phyloP scores from a whole-genome alignment of 2,888 invertebrate genomes.

The Amblyteles armatorius region DNA sequence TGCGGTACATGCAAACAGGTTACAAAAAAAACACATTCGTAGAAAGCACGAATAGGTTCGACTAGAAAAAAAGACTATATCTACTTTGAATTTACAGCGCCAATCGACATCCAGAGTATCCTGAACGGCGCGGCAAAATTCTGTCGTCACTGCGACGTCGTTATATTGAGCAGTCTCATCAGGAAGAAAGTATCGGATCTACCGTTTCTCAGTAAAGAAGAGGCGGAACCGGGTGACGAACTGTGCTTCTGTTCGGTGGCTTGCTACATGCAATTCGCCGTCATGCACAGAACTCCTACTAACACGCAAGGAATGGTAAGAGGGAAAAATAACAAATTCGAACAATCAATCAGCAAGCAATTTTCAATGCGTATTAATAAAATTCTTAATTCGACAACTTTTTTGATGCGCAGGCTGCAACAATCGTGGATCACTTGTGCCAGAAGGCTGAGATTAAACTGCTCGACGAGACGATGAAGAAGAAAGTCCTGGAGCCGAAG shows the following conservation, averaged over 20 bases:
- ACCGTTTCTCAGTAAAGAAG: constrained; percentile 89
- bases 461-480: constrained; percentile 79
- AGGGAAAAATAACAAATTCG: background rate
- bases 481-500: constrained; percentile 78
- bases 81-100: constrained; percentile 85
- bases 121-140: constrained; percentile 95
- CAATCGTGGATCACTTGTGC: constrained; percentile 86
- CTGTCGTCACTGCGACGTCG: constrained; percentile 97
- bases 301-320: constrained; percentile 87
- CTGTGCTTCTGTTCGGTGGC: constrained; percentile 94
- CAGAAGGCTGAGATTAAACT: constrained; percentile 84
- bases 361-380: background rate
- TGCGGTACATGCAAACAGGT: too few species aligned
- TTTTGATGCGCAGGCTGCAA: constrained; percentile 84
- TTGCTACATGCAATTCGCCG: constrained; percentile 95
- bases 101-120: constrained; percentile 96
- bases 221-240: constrained; percentile 89
- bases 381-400: background rate
- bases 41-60: too few species aligned
- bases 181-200: constrained; percentile 92
- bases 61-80: background rate
- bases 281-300: constrained; percentile 87
- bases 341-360: background rate
- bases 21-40: too few species aligned
- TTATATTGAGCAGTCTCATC: constrained; percentile 93